These are phyloP conservation scores for Oreochromis niloticus DNA, from an alignment of 2,113 vertebrate genomes.

Conservation along the genomic window DNA sequence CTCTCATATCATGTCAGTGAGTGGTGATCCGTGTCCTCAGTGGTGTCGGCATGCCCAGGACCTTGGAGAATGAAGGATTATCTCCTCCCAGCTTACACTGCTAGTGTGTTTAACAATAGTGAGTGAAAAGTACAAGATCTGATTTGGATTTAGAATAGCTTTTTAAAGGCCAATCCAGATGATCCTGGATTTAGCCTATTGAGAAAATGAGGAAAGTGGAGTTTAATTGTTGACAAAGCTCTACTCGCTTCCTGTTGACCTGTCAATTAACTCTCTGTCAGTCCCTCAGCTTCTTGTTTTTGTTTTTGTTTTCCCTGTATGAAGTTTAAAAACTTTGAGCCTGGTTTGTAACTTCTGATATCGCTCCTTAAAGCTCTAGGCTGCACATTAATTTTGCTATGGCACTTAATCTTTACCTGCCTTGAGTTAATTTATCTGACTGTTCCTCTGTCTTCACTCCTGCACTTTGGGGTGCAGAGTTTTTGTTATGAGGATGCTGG, in stretches of 20 bases:
- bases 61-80: slow-evolving; percentile 4
- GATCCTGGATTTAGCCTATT: background rate
- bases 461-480: background rate
- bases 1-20: background rate
- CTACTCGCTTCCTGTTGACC: background rate
- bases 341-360: background rate
- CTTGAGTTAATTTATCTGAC: slow-evolving; percentile 17
- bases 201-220: background rate
- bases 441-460: background rate
- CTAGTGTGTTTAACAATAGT: background rate
- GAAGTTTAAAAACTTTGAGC: background rate
- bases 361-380: background rate
- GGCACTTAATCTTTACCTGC: slow-evolving; percentile 23
- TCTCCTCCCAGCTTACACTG: background rate
- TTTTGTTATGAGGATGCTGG: background rate
- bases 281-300: background rate
- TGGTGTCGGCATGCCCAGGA: background rate
- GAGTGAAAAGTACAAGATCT: background rate
- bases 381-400: background rate
- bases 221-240: background rate
- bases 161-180: background rate
- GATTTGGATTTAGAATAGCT: background rate
- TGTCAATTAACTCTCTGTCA: background rate
- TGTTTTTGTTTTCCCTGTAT: fast-evolving
- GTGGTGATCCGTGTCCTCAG: background rate